Conservation (phyloP, 2,113 vertebrate species). For the Agelaius tricolor region DNA sequence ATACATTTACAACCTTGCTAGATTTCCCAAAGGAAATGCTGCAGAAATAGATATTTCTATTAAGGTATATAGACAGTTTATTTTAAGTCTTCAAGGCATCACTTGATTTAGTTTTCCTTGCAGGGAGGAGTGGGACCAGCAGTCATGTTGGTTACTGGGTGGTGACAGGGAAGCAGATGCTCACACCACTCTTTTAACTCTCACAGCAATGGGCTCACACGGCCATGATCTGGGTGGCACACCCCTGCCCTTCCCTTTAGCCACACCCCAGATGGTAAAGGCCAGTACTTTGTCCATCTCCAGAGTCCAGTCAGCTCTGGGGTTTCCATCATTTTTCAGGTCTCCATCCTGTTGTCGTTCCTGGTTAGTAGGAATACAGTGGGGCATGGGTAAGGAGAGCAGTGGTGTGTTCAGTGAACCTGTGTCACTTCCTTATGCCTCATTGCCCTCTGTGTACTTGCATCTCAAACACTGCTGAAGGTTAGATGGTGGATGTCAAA, state of each 20-base stretch:
- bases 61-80: not conserved
- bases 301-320: not conserved
- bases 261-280: not conserved
- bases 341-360: not conserved
- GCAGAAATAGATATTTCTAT: not conserved
- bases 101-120: not conserved
- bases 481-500: not conserved
- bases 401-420: not conserved
- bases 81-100: not conserved
- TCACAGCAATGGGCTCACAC: not conserved
- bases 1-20: not conserved
- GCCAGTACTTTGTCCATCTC: not conserved
- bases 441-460: not conserved
- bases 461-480: not conserved
- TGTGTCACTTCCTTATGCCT: not conserved
- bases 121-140: not conserved
- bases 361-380: not conserved
- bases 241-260: not conserved
- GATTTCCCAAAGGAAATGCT: slow-evolving; percentile 14
- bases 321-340: not conserved
- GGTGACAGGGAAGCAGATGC: not conserved
- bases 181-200: not conserved
- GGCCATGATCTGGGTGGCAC: not conserved
- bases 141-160: not conserved
- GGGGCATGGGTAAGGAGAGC: not conserved